Evolutionary conservation across 2,113 vertebrate genomes (phyloP).

Genomic region (Nothocercus julius): DNA sequence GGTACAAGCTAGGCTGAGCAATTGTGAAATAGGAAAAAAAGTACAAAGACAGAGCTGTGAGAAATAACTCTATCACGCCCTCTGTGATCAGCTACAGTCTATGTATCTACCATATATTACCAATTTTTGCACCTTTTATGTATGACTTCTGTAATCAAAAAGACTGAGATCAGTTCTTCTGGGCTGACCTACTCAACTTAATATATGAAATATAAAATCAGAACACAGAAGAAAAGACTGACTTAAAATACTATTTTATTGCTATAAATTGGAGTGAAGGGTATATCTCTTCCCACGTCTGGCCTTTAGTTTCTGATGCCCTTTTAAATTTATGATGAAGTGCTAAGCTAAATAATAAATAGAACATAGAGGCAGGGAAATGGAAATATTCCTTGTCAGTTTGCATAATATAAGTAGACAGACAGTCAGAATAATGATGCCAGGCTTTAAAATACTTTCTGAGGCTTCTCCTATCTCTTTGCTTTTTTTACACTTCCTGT

Average conservation of each 20-base stretch:
- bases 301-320: slow-evolving; percentile 31
- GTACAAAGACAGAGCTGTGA: background rate
- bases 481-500: background rate
- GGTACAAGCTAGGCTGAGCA: background rate
- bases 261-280: background rate
- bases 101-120: background rate
- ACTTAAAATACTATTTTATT: background rate
- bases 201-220: slow-evolving; percentile 28
- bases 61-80: background rate
- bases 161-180: background rate
- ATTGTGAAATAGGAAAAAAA: background rate
- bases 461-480: background rate
- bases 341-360: slow-evolving; percentile 1
- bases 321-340: slow-evolving; percentile 16
- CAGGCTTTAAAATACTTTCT: background rate
- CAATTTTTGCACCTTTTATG: background rate
- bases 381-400: background rate
- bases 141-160: background rate
- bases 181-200: background rate
- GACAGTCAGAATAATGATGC: background rate
- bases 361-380: background rate
- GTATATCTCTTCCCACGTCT: slow-evolving; percentile 12
- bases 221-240: background rate
- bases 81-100: background rate
- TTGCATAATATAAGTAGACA: background rate